Evolutionary conservation across 1,140 invertebrate genomes (phyloP), one percentile per base, ranked within the genome.

Genomic region (Eumaeus atala): DNA sequence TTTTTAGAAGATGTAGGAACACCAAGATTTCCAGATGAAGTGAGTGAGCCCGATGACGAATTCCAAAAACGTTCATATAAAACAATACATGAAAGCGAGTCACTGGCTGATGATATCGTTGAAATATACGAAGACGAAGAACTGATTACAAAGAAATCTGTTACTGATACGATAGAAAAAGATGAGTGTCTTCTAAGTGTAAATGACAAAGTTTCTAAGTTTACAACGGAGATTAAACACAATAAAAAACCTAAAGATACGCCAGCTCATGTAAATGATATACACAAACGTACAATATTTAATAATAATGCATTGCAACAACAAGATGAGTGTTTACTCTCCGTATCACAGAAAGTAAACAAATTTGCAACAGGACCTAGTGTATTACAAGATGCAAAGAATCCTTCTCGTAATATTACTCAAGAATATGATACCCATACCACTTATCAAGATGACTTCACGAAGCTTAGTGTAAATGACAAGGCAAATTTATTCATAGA

Each of bases 41-140:
- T 93, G 1, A 90, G 87, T 70, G 92, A 93, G 87, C 92, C 92
- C 10, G 92, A 93, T 54, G 92, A 93, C 68, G 89, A 89, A 52
- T 77, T 72, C 18, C 66, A 63, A 17, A 82, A 72, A 47, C 72
- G 83, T 16, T 62, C 64, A 55, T 65, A 85, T 65, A 68, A 84
- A 18, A 84, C 84, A 56, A 87, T 88, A 51, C 68, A 88, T 76
- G 75, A 89, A 82, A 67, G 79, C 58, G 75, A 88, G 69, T 67
- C 87, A 21, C 73, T 83, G 35, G 83, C 74, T 6, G 84, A 89
- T 65, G 87, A 88, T 56, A 89, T 90, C 57, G 85, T 89, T 9
- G 89, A 90, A 72, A 82, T 90, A 58, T 80, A 74, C 54, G 89
- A 89, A 62, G 87, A 87, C 38, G 85, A 90, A 14, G 85, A 88